Conservation (phyloP, 1,140 invertebrate genomes). For the Eueides isabella region DNA sequence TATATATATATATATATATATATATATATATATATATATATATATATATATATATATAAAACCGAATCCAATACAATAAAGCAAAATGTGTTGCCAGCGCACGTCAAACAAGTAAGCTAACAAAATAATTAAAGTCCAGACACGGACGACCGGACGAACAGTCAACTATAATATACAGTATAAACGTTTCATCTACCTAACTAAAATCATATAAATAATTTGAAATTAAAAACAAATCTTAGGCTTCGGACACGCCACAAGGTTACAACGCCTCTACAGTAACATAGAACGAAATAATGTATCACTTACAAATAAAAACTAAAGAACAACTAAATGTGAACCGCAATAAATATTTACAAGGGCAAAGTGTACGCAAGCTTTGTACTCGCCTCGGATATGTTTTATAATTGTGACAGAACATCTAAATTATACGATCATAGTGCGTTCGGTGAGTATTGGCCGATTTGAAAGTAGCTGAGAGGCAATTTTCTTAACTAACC, state of each 20-base stretch:
- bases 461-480: too few species aligned
- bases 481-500: too few species aligned
- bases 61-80: neutral
- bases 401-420: constrained; percentile 37
- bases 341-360: constrained; percentile 56
- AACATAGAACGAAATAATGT: neutral
- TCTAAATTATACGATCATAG: neutral
- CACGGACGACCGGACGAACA: constrained; percentile 47
- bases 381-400: constrained; percentile 38
- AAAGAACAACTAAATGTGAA: constrained; percentile 10
- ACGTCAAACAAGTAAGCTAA: constrained; percentile 55
- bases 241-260: constrained; percentile 69
- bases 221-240: constrained; percentile 80
- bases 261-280: neutral
- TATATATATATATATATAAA: neutral
- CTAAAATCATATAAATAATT: constrained; percentile 81
- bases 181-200: constrained; percentile 67
- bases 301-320: constrained; percentile 26
- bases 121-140: constrained; percentile 50
- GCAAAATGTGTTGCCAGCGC: constrained; percentile 34
- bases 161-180: constrained; percentile 69
- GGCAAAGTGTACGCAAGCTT: constrained; percentile 58
- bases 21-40: too few species aligned
- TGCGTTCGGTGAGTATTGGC: too few species aligned
- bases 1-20: too few species aligned